These are phyloP conservation scores for Cyprinodon tularosa DNA, from an alignment of 2,113 vertebrate species.

Conservation along the genomic window DNA sequence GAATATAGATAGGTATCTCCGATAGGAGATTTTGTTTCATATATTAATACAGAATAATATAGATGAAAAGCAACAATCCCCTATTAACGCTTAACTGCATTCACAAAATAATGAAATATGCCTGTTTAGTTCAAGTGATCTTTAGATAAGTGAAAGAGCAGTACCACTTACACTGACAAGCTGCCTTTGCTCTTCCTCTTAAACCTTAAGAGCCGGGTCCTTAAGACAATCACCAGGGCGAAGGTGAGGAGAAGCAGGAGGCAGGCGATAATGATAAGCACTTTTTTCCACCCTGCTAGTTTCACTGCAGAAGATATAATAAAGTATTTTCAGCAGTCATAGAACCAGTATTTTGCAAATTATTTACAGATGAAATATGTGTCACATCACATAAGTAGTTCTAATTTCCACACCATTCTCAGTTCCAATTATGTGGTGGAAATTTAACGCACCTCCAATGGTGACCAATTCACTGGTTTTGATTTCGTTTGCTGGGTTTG, in stretches of 20 bases:
- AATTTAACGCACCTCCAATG: constrained; percentile 58
- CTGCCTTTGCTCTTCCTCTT: constrained; percentile 42
- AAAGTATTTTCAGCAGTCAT: background rate
- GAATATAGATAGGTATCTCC: too few relatives aligned
- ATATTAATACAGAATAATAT: too few relatives aligned
- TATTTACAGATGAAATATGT: too few relatives aligned
- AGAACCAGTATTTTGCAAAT: too few relatives aligned
- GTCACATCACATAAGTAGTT: background rate
- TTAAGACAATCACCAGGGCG: constrained; percentile 60
- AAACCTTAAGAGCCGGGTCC: constrained; percentile 39
- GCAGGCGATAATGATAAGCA: constrained; percentile 61
- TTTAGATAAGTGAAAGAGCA: constrained; percentile 5
- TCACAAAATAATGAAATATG: background rate
- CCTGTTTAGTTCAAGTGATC: background rate
- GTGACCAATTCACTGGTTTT: constrained; percentile 16
- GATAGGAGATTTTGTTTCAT: too few relatives aligned
- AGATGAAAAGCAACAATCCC: too few relatives aligned
- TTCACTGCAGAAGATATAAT: constrained; percentile 67
- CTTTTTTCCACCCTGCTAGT: constrained; percentile 77
- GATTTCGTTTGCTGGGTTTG: constrained; percentile 56
- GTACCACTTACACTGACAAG: constrained; percentile 76
- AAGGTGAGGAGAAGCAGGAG: constrained; percentile 60
- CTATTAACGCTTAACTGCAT: too few relatives aligned
- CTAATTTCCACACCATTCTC: background rate
- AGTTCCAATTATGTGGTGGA: background rate